A percentile compares a stretch with the other conserved stretches of the same genome.
phyloP scores from a whole-genome alignment of 1,140 invertebrate genomes.

The Holotrichia oblita region DNA sequence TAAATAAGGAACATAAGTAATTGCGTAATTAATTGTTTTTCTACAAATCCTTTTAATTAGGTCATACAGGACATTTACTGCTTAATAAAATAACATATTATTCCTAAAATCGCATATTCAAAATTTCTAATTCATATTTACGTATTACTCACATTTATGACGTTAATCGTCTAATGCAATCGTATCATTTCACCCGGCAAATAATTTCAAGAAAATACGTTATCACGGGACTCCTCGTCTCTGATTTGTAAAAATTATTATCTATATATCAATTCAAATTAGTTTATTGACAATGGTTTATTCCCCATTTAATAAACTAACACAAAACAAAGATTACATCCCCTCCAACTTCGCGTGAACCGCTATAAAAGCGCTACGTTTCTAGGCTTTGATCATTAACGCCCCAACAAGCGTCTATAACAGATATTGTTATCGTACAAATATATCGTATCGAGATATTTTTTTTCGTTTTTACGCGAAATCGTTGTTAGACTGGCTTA shows the following conservation, averaged over 20 bases:
- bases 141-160: too few species aligned
- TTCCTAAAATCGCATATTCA: too few species aligned
- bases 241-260: slow-evolving; percentile 8
- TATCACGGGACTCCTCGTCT: background rate
- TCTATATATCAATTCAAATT: background rate
- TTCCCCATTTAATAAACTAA: slow-evolving; percentile 4
- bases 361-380: slow-evolving; percentile 8
- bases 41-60: too few species aligned
- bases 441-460: background rate
- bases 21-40: too few species aligned
- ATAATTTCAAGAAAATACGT: background rate
- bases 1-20: too few species aligned
- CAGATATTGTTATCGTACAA: background rate
- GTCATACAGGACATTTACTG: too few species aligned
- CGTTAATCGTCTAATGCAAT: too few species aligned
- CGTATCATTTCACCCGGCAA: background rate
- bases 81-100: too few species aligned
- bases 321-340: slow-evolving; percentile 21
- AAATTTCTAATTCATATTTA: too few species aligned
- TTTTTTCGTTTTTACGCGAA: slow-evolving; percentile 1
- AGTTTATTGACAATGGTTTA: slow-evolving; percentile 10
- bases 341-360: background rate
- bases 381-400: background rate
- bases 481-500: slow-evolving; percentile 11
- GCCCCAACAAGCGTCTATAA: background rate